Conservation (phyloP, 2,797 vertebrate species). For the Sebastes goodei region DNA sequence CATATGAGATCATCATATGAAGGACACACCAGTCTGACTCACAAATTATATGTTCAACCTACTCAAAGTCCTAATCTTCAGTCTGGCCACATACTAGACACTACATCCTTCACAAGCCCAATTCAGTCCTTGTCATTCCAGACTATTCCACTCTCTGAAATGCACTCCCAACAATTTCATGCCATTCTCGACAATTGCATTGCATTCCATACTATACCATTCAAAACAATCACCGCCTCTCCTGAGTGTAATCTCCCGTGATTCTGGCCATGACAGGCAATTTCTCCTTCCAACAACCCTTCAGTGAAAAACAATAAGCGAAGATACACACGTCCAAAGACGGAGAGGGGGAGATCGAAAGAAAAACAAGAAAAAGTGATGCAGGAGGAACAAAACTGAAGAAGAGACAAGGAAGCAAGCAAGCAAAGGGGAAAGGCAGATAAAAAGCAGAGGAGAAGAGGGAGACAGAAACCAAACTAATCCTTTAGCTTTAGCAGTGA, state of each 20-base stretch:
- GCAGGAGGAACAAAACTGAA: background rate
- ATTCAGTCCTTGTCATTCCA: slow-evolving; percentile 42
- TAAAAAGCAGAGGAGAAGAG: slow-evolving; percentile 1
- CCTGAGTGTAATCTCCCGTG: slow-evolving; percentile 48
- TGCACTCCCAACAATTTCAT: slow-evolving; percentile 51
- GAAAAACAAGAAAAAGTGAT: background rate
- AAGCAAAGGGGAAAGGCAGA: background rate
- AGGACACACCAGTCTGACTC: background rate
- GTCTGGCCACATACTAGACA: slow-evolving; percentile 19
- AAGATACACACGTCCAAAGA: slow-evolving; percentile 7
- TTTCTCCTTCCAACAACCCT: slow-evolving; percentile 45
- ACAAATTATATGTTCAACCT: slow-evolving; percentile 3
- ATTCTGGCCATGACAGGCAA: slow-evolving; percentile 63
- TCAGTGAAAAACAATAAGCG: slow-evolving; percentile 18
- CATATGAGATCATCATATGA: background rate
- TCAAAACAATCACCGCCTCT: slow-evolving; percentile 50
- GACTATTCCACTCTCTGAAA: slow-evolving; percentile 22
- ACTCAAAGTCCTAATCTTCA: slow-evolving; percentile 2
- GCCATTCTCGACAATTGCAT: slow-evolving; percentile 39
- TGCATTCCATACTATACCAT: slow-evolving; percentile 28
- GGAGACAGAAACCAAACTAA: slow-evolving; percentile 40
- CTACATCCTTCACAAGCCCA: slow-evolving; percentile 9
- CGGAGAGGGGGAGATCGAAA: background rate
- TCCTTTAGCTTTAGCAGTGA: slow-evolving; percentile 32
- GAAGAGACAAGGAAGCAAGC: background rate